phyloP scores from a whole-genome alignment of 2,888 invertebrate species.

The Epirrhoe alternata region DNA sequence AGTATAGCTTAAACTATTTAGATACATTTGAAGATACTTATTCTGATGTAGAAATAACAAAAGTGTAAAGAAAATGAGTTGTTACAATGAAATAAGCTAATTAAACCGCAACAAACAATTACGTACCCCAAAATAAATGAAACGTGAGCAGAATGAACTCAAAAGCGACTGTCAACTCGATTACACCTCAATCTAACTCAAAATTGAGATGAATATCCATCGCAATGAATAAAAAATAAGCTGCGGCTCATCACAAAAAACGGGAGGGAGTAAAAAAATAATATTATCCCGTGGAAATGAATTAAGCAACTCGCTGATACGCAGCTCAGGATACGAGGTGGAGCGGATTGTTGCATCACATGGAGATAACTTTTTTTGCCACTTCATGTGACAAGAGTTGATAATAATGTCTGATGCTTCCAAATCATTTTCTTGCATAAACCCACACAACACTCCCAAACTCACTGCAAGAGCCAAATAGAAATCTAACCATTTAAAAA shows the following conservation, averaged over 20 bases:
- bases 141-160: conserved; percentile 40
- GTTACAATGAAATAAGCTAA: conserved; percentile 25
- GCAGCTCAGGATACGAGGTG: conserved; percentile 58
- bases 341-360: conserved; percentile 38
- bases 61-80: not conserved
- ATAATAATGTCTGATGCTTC: no score
- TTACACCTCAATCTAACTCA: conserved; percentile 72
- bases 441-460: no score
- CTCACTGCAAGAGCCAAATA: no score
- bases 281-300: conserved; percentile 85
- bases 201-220: conserved; percentile 73
- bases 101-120: conserved; percentile 36
- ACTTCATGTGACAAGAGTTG: not conserved
- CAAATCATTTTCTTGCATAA: no score
- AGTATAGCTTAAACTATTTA: no score
- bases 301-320: conserved; percentile 82
- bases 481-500: no score
- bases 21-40: not conserved
- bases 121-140: conserved; percentile 37
- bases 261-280: conserved; percentile 83
- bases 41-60: not conserved
- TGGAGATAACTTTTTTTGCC: conserved; percentile 41
- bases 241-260: conserved; percentile 76
- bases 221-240: conserved; percentile 85
- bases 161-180: conserved; percentile 66